Conservation (phyloP, 2,797 vertebrate species). For the Ptychadena robeensis region DNA sequence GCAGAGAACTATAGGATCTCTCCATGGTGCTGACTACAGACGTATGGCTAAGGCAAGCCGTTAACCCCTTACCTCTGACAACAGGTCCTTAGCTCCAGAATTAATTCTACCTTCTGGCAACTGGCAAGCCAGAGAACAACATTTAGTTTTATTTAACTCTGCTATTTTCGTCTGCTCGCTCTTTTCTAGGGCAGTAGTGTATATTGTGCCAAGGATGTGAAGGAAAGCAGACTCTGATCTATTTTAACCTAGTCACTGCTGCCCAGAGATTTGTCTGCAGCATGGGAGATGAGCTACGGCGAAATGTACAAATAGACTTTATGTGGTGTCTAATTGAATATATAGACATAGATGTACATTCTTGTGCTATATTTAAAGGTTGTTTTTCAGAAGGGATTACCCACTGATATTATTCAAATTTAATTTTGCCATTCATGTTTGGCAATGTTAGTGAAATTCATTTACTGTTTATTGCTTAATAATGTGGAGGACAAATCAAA, state of each 20-base stretch:
- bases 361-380: background rate
- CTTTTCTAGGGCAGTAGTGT: slow-evolving; percentile 26
- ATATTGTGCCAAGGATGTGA: slow-evolving; percentile 32
- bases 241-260: slow-evolving; percentile 9
- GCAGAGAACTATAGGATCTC: slow-evolving; percentile 34
- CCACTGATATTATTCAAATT: background rate
- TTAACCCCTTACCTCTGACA: slow-evolving; percentile 42
- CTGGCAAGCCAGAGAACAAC: slow-evolving; percentile 19
- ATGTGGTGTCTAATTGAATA: background rate
- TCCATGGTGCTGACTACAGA: slow-evolving; percentile 58
- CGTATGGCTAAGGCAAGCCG: slow-evolving; percentile 16
- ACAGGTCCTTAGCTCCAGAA: background rate
- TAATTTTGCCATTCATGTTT: background rate
- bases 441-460: background rate
- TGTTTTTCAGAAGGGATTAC: background rate
- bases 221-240: slow-evolving; percentile 22
- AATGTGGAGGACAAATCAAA: too few species aligned
- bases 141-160: slow-evolving; percentile 46
- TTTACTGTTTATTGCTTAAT: too few species aligned
- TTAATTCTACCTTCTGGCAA: slow-evolving; percentile 10
- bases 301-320: background rate
- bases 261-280: background rate
- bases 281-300: background rate
- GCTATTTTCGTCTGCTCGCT: slow-evolving; percentile 38
- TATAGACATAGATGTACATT: background rate